Evolutionary conservation across 64 coral and sea anemone genomes (phyloP).

Genomic region (Montipora foliosa): DNA sequence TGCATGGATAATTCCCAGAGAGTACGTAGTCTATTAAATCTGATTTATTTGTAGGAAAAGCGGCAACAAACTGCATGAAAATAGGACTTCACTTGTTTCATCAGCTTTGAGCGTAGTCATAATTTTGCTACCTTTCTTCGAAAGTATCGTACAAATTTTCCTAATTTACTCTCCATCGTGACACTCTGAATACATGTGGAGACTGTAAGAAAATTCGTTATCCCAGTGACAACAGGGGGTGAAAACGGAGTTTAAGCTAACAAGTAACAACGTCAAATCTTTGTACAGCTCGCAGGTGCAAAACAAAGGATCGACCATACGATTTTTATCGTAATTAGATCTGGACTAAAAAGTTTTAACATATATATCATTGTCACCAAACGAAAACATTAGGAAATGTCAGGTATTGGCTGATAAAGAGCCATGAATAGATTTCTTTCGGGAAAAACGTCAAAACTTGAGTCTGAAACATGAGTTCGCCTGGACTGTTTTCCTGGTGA

Average conservation of each 20-base stretch:
- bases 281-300: neutral
- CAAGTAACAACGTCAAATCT: neutral
- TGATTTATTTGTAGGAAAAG: neutral
- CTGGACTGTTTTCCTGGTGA: no score
- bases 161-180: neutral
- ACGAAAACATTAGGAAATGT: no score
- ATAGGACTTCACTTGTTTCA: neutral
- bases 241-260: neutral
- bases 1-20: neutral
- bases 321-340: no score
- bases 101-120: neutral
- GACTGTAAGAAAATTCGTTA: neutral
- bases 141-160: neutral
- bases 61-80: neutral
- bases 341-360: no score
- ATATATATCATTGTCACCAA: no score
- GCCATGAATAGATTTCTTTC: no score
- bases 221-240: neutral
- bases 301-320: neutral
- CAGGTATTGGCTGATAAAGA: no score
- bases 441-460: no score
- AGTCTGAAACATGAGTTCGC: no score
- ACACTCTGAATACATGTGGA: neutral
- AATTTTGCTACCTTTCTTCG: neutral
- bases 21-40: neutral